Conservation (phyloP, 2,113 vertebrate species). For the Synchiropus splendidus region DNA sequence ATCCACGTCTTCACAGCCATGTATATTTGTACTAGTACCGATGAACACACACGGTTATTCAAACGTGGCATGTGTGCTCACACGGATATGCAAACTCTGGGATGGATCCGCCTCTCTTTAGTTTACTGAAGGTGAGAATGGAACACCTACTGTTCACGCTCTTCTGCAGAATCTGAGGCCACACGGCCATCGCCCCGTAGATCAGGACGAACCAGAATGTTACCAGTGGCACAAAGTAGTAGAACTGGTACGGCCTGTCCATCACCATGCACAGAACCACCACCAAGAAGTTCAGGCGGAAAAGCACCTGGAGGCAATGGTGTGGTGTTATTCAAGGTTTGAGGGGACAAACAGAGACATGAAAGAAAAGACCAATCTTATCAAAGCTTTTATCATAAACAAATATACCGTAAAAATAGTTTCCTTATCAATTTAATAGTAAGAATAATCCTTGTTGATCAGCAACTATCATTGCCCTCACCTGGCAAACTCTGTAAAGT, state of each 20-base stretch:
- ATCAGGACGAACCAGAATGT: constrained; percentile 95
- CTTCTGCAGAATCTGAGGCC: constrained; percentile 93
- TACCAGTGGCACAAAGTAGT: constrained; percentile 96
- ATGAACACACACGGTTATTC: no score
- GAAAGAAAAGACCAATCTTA: no score
- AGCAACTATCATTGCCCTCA: constrained; percentile 36
- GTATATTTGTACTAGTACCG: no score
- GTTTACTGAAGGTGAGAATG: no score
- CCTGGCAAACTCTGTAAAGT: constrained; percentile 93
- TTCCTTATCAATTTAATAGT: no score
- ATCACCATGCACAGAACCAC: constrained; percentile 92
- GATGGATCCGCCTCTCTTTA: no score
- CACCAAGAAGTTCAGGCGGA: constrained; percentile 96
- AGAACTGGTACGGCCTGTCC: constrained; percentile 96
- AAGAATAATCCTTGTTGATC: no score
- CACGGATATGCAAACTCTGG: no score
- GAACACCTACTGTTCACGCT: constrained; percentile 80
- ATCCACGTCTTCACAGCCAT: no score
- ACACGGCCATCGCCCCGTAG: constrained; percentile 81
- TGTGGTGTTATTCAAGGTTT: background rate
- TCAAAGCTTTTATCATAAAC: no score
- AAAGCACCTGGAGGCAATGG: constrained; percentile 75
- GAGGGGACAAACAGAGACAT: background rate
- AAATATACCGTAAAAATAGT: no score
- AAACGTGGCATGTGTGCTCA: no score